These are phyloP conservation scores for Cydia strobilella DNA, from an alignment of 1,140 invertebrate species.

Conservation along the genomic window DNA sequence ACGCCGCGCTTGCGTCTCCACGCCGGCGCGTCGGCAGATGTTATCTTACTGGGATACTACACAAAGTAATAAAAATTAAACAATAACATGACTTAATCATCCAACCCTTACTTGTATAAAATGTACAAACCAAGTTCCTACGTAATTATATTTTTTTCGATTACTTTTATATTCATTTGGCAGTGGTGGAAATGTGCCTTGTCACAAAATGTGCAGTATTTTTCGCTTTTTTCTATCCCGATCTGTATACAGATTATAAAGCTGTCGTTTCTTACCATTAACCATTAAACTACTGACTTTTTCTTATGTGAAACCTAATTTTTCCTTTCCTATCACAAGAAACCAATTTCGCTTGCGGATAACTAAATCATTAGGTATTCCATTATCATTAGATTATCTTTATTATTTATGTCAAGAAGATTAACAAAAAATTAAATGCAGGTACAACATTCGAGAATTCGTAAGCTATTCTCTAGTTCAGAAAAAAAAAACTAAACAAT, in stretches of 20 bases:
- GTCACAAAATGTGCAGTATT: conserved; percentile 68
- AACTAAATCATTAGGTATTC: conserved; percentile 50
- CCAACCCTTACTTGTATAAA: conserved; percentile 68
- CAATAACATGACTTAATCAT: conserved; percentile 76
- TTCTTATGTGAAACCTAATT: conserved; percentile 64
- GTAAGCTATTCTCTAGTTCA: conserved; percentile 74
- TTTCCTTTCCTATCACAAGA: conserved; percentile 50
- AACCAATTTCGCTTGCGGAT: conserved; percentile 65
- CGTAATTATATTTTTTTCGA: conserved; percentile 53
- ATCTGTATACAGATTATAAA: conserved; percentile 72
- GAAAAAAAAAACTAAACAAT: conserved; percentile 69
- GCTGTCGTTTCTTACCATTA: conserved; percentile 72
- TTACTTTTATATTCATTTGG: conserved; percentile 70
- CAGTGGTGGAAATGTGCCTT: conserved; percentile 81
- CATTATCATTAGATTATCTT: conserved; percentile 61
- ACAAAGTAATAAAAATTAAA: conserved; percentile 73
- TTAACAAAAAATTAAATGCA: conserved; percentile 80
- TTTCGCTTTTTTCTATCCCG: conserved; percentile 53
- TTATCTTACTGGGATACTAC: conserved; percentile 71
- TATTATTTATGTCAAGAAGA: conserved; percentile 76
- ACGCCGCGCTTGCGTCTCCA: conserved; percentile 43
- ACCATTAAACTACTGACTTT: conserved; percentile 74
- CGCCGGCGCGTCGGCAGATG: conserved; percentile 45
- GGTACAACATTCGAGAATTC: conserved; percentile 81
- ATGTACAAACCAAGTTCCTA: conserved; percentile 70